Evolutionary conservation across 1,140 invertebrate genomes (phyloP).

Genomic region (Trichonephila clavata): DNA sequence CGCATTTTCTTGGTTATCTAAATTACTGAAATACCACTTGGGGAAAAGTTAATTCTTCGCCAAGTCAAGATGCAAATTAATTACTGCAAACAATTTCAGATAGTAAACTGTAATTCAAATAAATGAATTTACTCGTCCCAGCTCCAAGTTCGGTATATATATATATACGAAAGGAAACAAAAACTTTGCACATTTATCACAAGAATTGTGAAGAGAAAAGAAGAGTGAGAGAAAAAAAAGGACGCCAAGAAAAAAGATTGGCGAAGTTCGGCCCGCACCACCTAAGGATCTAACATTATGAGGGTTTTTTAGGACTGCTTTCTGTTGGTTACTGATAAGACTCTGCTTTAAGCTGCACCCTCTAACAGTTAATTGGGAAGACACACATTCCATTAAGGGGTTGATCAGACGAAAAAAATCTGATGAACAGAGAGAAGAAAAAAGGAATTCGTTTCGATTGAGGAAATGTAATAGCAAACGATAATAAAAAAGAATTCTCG

Average conservation of each 20-base stretch:
- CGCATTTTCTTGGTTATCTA: conserved; percentile 44
- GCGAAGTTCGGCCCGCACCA: background rate
- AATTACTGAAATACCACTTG: conserved; percentile 38
- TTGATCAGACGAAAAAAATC: background rate
- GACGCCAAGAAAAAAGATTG: background rate
- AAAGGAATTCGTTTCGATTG: background rate
- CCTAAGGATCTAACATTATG: background rate
- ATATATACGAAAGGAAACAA: background rate
- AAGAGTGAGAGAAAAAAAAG: background rate
- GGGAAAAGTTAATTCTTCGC: conserved; percentile 45
- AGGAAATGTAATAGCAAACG: background rate
- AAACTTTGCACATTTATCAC: conserved; percentile 51
- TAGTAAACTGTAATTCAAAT: conserved; percentile 62
- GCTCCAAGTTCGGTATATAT: background rate
- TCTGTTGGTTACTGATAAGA: conserved; percentile 42
- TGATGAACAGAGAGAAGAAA: background rate
- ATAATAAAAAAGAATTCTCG: conserved; percentile 19
- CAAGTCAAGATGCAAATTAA: conserved; percentile 52
- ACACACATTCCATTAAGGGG: background rate
- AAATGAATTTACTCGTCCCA: conserved; percentile 37
- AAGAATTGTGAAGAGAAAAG: background rate
- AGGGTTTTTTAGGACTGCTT: background rate
- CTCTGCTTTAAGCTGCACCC: background rate
- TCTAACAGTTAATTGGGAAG: conserved; percentile 42
- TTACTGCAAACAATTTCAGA: conserved; percentile 56